Evolutionary conservation across 1,140 invertebrate genomes (phyloP).

Genomic region (Aphelenchoides fujianensis): DNA sequence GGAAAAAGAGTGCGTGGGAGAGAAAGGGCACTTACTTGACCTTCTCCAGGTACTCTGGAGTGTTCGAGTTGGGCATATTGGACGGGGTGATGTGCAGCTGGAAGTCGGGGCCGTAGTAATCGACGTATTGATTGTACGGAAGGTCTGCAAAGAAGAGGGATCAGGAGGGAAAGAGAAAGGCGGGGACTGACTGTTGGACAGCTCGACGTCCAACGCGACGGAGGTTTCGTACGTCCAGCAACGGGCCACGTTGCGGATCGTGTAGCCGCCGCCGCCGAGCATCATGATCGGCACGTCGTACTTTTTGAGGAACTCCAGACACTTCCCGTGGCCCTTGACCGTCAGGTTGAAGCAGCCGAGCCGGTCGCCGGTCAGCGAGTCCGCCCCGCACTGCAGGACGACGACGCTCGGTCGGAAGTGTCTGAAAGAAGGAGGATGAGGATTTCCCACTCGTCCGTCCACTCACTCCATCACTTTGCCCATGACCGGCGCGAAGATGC

Average conservation of each 20-base stretch:
- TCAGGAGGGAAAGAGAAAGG: too few relatives aligned
- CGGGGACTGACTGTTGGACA: constrained; percentile 74
- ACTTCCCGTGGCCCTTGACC: constrained; percentile 93
- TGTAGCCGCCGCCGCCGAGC: constrained; percentile 94
- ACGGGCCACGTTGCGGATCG: constrained; percentile 92
- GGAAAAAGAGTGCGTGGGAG: too few relatives aligned
- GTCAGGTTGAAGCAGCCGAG: constrained; percentile 98
- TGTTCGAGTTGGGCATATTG: constrained; percentile 99
- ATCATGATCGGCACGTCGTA: constrained; percentile 91
- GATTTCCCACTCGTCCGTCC: too few relatives aligned
- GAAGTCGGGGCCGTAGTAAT: constrained; percentile 99
- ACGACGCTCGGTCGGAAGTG: constrained; percentile 92
- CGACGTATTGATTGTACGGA: constrained; percentile 99
- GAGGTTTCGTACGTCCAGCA: constrained; percentile 99
- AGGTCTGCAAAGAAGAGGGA: constrained; percentile 79
- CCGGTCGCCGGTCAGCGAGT: constrained; percentile 92
- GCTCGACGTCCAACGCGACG: constrained; percentile 87
- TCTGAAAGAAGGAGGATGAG: too few relatives aligned
- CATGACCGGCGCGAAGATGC: constrained; percentile 69
- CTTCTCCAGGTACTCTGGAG: constrained; percentile 86
- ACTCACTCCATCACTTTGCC: constrained; percentile 68
- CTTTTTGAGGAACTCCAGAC: constrained; percentile 94
- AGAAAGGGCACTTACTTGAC: constrained; percentile 43
- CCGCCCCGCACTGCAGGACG: constrained; percentile 94
- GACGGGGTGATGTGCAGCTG: constrained; percentile 99